Percentiles rank a stretch among this genome's conserved stretches.
These are phyloP conservation scores for Struthidea cinerea DNA, from an alignment of 2,113 vertebrate species.

Conservation along the genomic window DNA sequence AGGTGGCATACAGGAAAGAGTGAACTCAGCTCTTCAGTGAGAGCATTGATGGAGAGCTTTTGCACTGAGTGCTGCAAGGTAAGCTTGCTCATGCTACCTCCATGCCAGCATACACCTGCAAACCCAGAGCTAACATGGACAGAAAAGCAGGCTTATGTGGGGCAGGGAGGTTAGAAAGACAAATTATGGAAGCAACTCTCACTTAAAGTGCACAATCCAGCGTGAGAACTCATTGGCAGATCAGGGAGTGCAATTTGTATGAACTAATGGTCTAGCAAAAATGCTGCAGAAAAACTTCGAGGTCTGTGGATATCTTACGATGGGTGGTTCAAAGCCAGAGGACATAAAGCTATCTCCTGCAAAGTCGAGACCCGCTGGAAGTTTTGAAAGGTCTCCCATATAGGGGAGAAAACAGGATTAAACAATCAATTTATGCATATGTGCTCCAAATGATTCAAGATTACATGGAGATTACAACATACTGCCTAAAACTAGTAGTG, in stretches of 20 bases:
- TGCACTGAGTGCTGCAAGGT: background rate
- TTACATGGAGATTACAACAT: background rate
- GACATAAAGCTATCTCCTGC: background rate
- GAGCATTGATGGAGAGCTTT: background rate
- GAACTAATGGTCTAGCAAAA: background rate
- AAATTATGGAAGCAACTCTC: background rate
- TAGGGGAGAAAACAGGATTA: background rate
- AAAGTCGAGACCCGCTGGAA: background rate
- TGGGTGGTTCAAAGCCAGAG: background rate
- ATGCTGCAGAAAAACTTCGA: background rate
- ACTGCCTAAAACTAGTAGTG: background rate
- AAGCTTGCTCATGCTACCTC: background rate
- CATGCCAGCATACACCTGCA: background rate
- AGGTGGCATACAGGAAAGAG: background rate
- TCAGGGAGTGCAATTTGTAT: background rate
- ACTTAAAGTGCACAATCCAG: background rate
- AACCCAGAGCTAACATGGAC: background rate
- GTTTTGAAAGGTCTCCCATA: background rate
- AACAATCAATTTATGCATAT: background rate
- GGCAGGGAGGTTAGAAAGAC: background rate
- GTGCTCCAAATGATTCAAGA: background rate
- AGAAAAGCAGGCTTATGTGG: background rate
- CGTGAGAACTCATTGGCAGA: background rate
- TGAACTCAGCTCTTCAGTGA: background rate
- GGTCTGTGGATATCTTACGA: background rate